Percentiles rank a stretch among this genome's conserved stretches.
Conservation (phyloP, 2,113 vertebrate species). For the Pterocles gutturalis region DNA sequence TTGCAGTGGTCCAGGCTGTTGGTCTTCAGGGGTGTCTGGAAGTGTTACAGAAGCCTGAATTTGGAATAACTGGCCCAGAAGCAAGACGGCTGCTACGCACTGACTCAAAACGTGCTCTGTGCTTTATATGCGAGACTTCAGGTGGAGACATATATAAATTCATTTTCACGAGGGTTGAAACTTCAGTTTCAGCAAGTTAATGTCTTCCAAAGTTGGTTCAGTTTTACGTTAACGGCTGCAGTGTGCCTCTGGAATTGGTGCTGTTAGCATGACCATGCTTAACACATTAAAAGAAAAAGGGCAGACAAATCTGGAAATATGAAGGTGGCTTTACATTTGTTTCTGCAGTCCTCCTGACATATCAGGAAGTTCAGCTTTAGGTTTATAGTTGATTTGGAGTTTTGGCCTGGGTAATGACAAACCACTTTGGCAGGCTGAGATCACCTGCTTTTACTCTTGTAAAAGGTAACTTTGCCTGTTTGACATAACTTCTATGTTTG, state of each 20-base stretch:
- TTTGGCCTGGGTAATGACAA: not conserved
- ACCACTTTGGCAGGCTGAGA: not conserved
- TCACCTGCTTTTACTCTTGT: not conserved
- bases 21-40: not conserved
- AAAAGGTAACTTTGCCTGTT: not conserved
- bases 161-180: not conserved
- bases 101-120: rapidly evolving
- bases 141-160: not conserved
- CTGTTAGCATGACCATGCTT: not conserved
- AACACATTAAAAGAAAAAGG: not conserved
- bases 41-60: not conserved
- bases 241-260: not conserved
- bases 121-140: not conserved
- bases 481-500: not conserved
- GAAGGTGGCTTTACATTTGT: not conserved
- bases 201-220: not conserved
- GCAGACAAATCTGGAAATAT: not conserved
- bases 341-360: not conserved
- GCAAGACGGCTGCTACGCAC: not conserved
- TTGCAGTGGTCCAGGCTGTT: not conserved
- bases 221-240: not conserved
- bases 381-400: not conserved
- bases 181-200: not conserved
- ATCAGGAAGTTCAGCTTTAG: not conserved
- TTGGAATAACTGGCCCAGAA: not conserved